A percentile compares a stretch with the other conserved stretches of the same genome.
phyloP scores from a whole-genome alignment of 2,113 vertebrate species.

The Notarius lentiginosus region DNA sequence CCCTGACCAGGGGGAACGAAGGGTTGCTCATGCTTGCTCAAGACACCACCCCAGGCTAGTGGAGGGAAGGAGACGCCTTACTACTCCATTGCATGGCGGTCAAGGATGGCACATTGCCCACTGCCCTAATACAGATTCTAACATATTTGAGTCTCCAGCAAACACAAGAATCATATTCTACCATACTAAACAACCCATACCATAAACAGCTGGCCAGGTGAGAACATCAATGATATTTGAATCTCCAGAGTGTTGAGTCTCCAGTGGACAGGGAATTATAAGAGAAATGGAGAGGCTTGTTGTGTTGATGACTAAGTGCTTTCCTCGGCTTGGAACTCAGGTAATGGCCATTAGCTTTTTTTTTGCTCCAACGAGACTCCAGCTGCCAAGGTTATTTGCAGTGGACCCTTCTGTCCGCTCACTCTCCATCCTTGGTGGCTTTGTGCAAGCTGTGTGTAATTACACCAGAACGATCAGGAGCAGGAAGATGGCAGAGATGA shows the following conservation, averaged over 20 bases:
- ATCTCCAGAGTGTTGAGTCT: not conserved
- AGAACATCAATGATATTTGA: not conserved
- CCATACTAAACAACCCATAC: not conserved
- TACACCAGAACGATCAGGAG: constrained; percentile 27
- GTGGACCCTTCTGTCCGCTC: not conserved
- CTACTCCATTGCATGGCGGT: too few relatives aligned
- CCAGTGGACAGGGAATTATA: not conserved
- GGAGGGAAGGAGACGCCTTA: too few relatives aligned
- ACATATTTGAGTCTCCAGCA: too few relatives aligned
- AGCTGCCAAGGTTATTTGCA: constrained; percentile 15
- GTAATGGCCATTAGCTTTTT: constrained; percentile 23
- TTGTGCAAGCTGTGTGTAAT: constrained; percentile 33
- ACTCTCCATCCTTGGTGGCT: not conserved
- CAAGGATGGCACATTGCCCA: too few relatives aligned
- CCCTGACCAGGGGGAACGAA: too few relatives aligned
- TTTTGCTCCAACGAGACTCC: not conserved
- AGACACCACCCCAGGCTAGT: too few relatives aligned
- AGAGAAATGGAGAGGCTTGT: not conserved
- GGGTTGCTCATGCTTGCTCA: too few relatives aligned
- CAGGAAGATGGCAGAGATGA: constrained; percentile 24
- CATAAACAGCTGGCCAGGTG: not conserved
- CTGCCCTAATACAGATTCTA: too few relatives aligned
- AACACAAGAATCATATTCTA: not conserved
- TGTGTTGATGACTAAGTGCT: constrained; percentile 35
- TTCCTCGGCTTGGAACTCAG: constrained; percentile 13